Conservation (phyloP, 1,140 invertebrate genomes). For the Drosophila saltans region DNA sequence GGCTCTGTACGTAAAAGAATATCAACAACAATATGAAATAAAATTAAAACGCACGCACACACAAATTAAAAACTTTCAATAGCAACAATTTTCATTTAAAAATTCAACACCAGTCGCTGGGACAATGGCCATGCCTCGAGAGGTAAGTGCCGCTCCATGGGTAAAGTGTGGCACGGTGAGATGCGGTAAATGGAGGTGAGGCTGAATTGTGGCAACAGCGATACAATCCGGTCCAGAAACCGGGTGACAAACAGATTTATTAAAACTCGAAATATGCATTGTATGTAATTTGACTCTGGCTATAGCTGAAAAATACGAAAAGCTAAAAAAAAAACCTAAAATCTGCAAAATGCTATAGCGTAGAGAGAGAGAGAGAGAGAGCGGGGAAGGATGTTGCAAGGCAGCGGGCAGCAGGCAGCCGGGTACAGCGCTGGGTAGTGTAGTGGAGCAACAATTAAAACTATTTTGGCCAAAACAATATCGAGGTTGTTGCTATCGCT, state of each 20-base stretch:
- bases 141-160: background rate
- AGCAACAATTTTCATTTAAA: slow-evolving; percentile 81
- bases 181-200: background rate
- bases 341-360: too few relatives aligned
- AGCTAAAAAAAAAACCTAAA: background rate
- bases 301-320: slow-evolving; percentile 22
- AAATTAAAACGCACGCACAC: slow-evolving; percentile 66
- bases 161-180: background rate
- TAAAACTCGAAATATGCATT: slow-evolving; percentile 71
- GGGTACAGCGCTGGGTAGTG: background rate
- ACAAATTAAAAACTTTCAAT: slow-evolving; percentile 81
- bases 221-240: slow-evolving; percentile 20
- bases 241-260: slow-evolving; percentile 75
- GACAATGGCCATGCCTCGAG: slow-evolving; percentile 23
- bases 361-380: background rate
- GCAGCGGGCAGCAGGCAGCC: too few relatives aligned
- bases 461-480: slow-evolving; percentile 79
- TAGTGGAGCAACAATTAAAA: slow-evolving; percentile 66
- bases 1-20: slow-evolving; percentile 19
- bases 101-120: slow-evolving; percentile 73
- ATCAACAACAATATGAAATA: slow-evolving; percentile 55
- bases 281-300: slow-evolving; percentile 52
- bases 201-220: slow-evolving; percentile 35
- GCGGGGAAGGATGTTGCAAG: too few relatives aligned
- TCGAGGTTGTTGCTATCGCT: slow-evolving; percentile 65